Conservation (phyloP, 2,113 vertebrate genomes). For the Trinectes maculatus region DNA sequence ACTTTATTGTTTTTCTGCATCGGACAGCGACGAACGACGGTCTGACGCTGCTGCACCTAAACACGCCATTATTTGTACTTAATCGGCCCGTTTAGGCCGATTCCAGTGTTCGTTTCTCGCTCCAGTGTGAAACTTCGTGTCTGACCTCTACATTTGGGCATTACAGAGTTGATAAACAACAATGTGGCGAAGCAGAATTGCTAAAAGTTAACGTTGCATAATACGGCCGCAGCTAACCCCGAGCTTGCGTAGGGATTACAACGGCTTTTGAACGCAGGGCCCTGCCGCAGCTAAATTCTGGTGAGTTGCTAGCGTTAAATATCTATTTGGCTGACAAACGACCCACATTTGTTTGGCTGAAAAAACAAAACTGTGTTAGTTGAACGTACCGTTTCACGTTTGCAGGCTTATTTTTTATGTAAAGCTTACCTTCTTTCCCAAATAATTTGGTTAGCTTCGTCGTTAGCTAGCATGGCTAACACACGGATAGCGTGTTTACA, state of each 20-base stretch:
- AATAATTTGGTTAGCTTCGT: constrained; percentile 15
- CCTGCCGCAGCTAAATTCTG: constrained; percentile 50
- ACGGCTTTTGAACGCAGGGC: constrained; percentile 59
- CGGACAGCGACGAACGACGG: constrained; percentile 73
- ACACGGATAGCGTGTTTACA: constrained; percentile 63
- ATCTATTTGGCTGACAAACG: background rate
- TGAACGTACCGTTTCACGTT: background rate
- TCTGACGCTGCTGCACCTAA: constrained; percentile 68
- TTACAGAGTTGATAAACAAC: constrained; percentile 45
- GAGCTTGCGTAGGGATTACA: constrained; percentile 70
- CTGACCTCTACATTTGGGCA: constrained; percentile 2
- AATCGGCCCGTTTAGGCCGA: constrained; percentile 43
- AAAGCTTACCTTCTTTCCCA: background rate
- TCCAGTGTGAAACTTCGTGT: constrained; percentile 13
- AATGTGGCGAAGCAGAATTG: constrained; percentile 58
- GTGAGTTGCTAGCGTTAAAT: constrained; percentile 64
- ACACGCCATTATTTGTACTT: constrained; percentile 60
- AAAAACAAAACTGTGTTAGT: background rate
- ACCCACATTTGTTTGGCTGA: background rate
- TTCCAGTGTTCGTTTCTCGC: constrained; percentile 12
- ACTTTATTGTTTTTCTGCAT: constrained; percentile 77
- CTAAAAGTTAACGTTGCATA: constrained; percentile 64
- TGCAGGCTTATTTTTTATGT: background rate
- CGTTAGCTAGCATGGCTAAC: constrained; percentile 46
- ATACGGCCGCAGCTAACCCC: constrained; percentile 75